Base-by-base conservation (phyloP, 2,888 invertebrate species). In the Sminthurides aquaticus region DNA sequence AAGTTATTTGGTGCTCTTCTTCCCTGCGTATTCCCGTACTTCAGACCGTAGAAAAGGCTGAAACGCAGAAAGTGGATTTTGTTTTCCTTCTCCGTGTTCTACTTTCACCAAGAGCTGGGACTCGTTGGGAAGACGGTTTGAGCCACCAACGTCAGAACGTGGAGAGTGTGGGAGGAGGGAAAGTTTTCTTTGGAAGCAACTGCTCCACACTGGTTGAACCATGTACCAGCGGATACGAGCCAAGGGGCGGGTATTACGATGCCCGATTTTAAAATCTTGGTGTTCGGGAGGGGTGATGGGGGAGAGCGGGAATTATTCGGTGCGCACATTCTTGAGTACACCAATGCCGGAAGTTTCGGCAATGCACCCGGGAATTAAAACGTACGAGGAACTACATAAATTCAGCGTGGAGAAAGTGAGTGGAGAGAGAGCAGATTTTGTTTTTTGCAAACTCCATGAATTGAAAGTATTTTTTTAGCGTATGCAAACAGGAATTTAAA, bases 391-490 rank as follows among this genome's bases (percentile, higher is more conserved):
- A 43, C 55, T 73, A 49, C 67, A 73, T 64, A 70, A 71, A 27
- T 72, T 73, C 49, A 73, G 73, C 27, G 29, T 73, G 49, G 70
- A 73, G 26, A 71, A 72, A 68, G 73, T 72, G 52, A 57, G 58
- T 57, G 49, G 22, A 52, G n/a, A 58, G 34, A 58, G 11, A 22
- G 8, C 54, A 52, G 8, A 8, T 22, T 52, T 57, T 29, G 28
- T 18, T 29, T 57, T 57, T 27, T 57, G 2, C 26, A 34, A 29
- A 2, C 5, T 52, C n/a, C 20, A 48, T 43, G 11, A n/a, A 43
- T 43, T n/a, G n/a, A n/a, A n/a, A n/a, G n/a, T n/a, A n/a, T n/a
- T n/a, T n/a, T n/a, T n/a, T n/a, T n/a, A n/a, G n/a, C n/a, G n/a
- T n/a, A n/a, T n/a, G n/a, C n/a, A n/a, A n/a, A n/a, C n/a, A n/a